A percentile compares a stretch with the other conserved stretches of the same genome.
Conservation (phyloP, 2,113 vertebrate genomes). For the Progne subis region DNA sequence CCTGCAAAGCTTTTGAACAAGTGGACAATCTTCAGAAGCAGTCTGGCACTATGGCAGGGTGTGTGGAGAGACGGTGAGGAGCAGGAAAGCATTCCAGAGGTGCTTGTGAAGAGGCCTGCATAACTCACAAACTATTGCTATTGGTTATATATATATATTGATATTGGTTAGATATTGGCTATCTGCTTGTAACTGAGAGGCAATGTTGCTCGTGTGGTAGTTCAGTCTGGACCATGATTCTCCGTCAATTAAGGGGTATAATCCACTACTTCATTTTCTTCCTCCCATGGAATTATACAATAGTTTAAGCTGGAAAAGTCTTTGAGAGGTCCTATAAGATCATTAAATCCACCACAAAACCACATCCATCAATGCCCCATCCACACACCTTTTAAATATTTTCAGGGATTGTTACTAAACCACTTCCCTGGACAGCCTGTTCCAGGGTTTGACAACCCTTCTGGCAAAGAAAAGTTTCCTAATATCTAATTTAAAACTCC, state of each 20-base stretch:
- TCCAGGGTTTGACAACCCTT: neutral
- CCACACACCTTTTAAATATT: neutral
- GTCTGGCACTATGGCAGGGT: neutral
- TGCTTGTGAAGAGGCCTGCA: neutral
- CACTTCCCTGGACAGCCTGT: neutral
- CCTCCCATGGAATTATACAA: neutral
- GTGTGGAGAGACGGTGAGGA: rapidly evolving
- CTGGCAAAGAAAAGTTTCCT: neutral
- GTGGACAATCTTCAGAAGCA: neutral
- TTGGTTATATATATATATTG: too few species aligned
- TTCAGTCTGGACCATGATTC: neutral
- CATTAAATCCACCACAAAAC: neutral
- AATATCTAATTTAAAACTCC: neutral
- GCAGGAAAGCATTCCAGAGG: rapidly evolving
- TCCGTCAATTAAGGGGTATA: neutral
- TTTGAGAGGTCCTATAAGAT: neutral
- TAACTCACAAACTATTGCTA: neutral
- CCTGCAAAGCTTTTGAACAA: neutral
- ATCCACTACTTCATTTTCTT: neutral
- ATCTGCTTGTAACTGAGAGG: neutral
- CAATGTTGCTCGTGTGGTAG: rapidly evolving
- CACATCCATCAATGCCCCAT: neutral
- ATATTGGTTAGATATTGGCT: neutral
- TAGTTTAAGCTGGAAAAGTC: neutral
- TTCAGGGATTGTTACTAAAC: neutral